Percentiles rank a stretch among this genome's conserved stretches.
phyloP scores from a whole-genome alignment of 2,888 invertebrate genomes.

The Morpho deidamia region DNA sequence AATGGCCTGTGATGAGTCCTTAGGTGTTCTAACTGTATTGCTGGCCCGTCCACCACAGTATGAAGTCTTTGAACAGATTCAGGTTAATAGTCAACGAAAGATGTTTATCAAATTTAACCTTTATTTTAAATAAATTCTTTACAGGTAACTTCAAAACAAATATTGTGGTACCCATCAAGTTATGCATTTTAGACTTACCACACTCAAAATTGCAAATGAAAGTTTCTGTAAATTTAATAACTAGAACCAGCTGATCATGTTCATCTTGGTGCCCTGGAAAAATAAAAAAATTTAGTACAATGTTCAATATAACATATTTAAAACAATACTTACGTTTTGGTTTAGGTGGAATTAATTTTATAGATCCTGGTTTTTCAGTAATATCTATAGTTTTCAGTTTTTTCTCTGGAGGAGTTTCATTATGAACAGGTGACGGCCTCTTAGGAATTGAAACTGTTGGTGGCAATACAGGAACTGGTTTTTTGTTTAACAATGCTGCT shows the following conservation, averaged over 20 bases:
- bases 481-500: conserved; percentile 79
- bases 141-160: conserved; percentile 46
- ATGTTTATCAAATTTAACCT: conserved; percentile 54
- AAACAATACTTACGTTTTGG: conserved; percentile 90
- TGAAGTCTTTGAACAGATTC: conserved; percentile 53
- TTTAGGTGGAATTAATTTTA: conserved; percentile 92
- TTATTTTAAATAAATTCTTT: conserved; percentile 69
- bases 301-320: conserved; percentile 25
- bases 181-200: conserved; percentile 77
- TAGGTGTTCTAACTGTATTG: conserved; percentile 42
- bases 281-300: conserved; percentile 55
- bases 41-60: conserved; percentile 38
- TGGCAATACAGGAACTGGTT: conserved; percentile 69
- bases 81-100: conserved; percentile 63
- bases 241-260: conserved; percentile 9
- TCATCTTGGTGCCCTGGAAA: conserved; percentile 55
- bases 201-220: conserved; percentile 44
- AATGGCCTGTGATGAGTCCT: conserved; percentile 49
- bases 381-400: conserved; percentile 81
- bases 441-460: conserved; percentile 63
- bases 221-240: conserved; percentile 29
- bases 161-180: conserved; percentile 59
- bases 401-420: conserved; percentile 84
- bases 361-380: conserved; percentile 82
- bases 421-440: conserved; percentile 68